A percentile compares a stretch with the other conserved stretches of the same genome.
Conservation (phyloP, 2,888 invertebrate species). For the Syrista parreyssii region DNA sequence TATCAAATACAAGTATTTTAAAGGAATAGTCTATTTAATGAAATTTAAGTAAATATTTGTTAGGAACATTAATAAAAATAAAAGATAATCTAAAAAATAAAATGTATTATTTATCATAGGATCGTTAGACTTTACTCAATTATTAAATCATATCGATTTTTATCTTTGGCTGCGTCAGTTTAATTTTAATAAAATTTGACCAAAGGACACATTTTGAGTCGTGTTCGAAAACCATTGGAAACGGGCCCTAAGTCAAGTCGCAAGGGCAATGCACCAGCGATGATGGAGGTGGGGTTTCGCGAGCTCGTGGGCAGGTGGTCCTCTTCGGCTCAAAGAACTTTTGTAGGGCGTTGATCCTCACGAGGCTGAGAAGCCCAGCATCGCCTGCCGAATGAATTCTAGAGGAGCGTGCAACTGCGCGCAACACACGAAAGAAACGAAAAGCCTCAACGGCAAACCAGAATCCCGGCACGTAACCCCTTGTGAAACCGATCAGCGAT, state of each 20-base stretch:
- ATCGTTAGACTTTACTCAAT: too few relatives aligned
- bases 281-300: conserved; percentile 46
- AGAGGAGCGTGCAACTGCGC: background rate
- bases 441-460: background rate
- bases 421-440: background rate
- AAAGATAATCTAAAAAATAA: too few relatives aligned
- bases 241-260: background rate
- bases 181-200: background rate
- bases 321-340: conserved; percentile 58
- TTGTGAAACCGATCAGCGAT: background rate
- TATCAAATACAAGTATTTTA: background rate
- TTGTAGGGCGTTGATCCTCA: conserved; percentile 59
- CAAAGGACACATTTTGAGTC: background rate
- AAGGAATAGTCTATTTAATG: background rate
- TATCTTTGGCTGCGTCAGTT: background rate
- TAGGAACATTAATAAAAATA: too few relatives aligned
- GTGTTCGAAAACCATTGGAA: background rate
- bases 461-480: background rate
- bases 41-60: background rate
- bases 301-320: conserved; percentile 63
- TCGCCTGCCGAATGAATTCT: background rate
- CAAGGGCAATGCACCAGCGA: conserved; percentile 48
- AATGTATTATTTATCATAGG: too few relatives aligned
- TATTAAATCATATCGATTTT: background rate
- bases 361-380: background rate